A percentile compares a stretch with the other conserved stretches of the same genome.
Evolutionary conservation across 2,113 vertebrate genomes (phyloP).

Genomic region (Cyanoderma ruficeps): DNA sequence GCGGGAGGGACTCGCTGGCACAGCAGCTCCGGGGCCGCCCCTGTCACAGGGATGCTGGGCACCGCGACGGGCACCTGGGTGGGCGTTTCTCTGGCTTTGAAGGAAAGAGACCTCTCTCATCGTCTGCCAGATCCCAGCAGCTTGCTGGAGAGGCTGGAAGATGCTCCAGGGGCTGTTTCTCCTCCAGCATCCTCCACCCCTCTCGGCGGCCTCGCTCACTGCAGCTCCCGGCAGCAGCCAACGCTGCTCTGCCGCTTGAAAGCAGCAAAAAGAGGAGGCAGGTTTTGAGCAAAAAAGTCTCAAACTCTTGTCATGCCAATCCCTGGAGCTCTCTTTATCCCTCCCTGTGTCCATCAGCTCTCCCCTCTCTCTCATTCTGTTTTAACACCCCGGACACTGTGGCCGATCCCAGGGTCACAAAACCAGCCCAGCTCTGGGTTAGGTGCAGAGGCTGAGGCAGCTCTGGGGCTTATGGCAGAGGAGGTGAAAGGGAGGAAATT

Average conservation of each 20-base stretch:
- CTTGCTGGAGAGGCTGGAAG: background rate
- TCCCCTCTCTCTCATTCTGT: background rate
- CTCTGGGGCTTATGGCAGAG: rapidly evolving
- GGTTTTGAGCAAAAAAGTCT: background rate
- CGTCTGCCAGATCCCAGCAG: background rate
- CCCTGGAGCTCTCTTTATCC: background rate
- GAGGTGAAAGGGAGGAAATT: conserved; percentile 17
- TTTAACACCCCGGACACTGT: rapidly evolving
- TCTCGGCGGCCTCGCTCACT: background rate
- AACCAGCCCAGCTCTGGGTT: background rate
- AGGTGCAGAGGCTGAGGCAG: background rate
- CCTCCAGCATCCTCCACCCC: background rate
- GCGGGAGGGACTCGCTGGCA: background rate
- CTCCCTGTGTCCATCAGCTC: background rate
- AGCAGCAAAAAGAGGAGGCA: background rate
- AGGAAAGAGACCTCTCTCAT: background rate
- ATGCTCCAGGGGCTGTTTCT: background rate
- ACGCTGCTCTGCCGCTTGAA: background rate
- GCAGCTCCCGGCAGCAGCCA: background rate
- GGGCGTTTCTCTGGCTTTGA: background rate
- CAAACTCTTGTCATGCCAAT: rapidly evolving
- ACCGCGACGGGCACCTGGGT: background rate
- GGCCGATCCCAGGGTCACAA: rapidly evolving
- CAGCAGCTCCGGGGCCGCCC: background rate
- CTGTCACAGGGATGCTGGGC: background rate